phyloP scores from a whole-genome alignment of 2,113 vertebrate genomes.

The Pan paniscus region DNA sequence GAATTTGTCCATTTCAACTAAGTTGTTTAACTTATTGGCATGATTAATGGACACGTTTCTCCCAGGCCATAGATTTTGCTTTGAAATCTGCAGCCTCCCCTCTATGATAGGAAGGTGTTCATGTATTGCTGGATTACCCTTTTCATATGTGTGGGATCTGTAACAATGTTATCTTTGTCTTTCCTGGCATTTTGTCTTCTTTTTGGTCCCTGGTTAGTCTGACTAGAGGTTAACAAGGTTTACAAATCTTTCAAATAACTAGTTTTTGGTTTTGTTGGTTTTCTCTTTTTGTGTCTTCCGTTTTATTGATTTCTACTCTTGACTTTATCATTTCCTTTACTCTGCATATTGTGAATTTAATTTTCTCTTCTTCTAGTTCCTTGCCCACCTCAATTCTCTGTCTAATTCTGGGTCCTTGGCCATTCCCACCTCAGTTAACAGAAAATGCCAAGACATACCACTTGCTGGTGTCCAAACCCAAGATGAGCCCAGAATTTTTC shows the following conservation, averaged over 20 bases:
- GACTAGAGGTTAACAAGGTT: neutral
- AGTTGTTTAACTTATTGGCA: neutral
- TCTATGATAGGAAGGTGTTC: no score
- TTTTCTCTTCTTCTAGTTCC: neutral
- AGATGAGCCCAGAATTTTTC: neutral
- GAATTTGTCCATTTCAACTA: neutral
- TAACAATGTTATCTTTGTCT: neutral
- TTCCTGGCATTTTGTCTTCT: neutral
- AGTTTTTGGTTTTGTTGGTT: neutral
- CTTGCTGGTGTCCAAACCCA: neutral
- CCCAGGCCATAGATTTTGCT: neutral
- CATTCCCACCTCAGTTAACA: neutral
- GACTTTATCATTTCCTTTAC: neutral
- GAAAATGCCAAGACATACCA: no score
- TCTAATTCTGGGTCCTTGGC: neutral
- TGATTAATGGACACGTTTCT: neutral
- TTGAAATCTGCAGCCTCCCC: neutral
- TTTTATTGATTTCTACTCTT: neutral
- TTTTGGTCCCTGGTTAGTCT: neutral
- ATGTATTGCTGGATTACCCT: rapidly evolving
- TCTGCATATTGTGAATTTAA: no score
- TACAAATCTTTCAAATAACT: neutral
- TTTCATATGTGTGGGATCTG: neutral
- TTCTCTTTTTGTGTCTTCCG: neutral
- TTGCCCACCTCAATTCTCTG: no score